Base-by-base conservation (phyloP, 2,797 vertebrate genomes). In the Sciurus vulgaris region DNA sequence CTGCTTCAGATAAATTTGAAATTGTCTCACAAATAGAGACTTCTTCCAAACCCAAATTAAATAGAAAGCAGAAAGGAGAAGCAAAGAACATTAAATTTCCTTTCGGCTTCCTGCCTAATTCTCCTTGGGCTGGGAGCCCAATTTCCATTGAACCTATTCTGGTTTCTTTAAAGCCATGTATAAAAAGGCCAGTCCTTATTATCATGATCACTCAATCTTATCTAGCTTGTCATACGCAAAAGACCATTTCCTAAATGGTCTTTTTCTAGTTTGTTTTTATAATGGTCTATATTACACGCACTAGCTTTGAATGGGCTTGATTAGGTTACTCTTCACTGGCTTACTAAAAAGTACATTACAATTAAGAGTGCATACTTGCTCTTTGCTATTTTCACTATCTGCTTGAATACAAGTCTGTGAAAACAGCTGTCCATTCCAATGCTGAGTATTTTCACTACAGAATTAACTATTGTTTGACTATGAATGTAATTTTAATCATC, bases 31-130 rank as follows among this genome's bases (percentile, higher is more conserved):
- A 97, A 96, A 93, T 85, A 93, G 51, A 93, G 85, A 91, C 77
- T 94, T 96, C 78, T 96, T 91, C 93, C 96, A 78, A 96, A 95
- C 96, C 41, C 61, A 97, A 97, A 96, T 96, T 95, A 96, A 97
- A 96, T 84, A 69, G 88, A 96, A 97, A 97, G 83, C 92, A 95
- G 91, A 96, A 93, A 89, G 44, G 61, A 94, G 61, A 61, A 91
- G 18, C 90, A 94, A 96, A 95, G 94, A 96, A 93, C 93, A 96
- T 89, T 96, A 85, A 84, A 96, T 97, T 97, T 96, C 96, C 92
- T 96, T 89, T 93, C 91, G 95, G 91, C 92, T 90, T 14, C 30
- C 70, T 95, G 96, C 83, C 96, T 97, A 97, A 95, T 94, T 96
- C 88, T 92, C 63, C 74, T 93, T 93, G 86, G 95, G 95, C 95